phyloP scores from a whole-genome alignment of 2,888 invertebrate genomes.

The Drosophila infuscata region DNA sequence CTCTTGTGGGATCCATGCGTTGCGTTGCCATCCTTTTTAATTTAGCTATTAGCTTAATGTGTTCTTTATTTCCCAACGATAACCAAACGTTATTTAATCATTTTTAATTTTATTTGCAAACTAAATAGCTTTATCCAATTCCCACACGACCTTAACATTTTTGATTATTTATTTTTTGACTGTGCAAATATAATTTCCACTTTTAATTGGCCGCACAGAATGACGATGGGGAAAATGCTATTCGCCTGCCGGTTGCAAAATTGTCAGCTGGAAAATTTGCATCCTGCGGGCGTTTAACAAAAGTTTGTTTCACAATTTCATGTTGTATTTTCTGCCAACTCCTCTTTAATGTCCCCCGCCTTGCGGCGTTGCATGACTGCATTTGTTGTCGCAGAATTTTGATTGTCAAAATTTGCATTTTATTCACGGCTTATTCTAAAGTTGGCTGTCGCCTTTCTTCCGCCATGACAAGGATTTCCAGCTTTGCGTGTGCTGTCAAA shows the following conservation, averaged over 20 bases:
- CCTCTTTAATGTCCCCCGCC: neutral
- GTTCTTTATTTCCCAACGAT: no score
- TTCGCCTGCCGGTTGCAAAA: conserved; percentile 37
- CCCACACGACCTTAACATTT: neutral
- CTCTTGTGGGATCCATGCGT: no score
- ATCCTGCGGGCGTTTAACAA: conserved; percentile 48
- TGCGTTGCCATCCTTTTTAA: neutral
- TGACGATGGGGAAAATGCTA: neutral
- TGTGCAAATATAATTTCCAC: conserved; percentile 58
- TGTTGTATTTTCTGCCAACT: conserved; percentile 31
- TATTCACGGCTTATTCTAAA: conserved; percentile 55
- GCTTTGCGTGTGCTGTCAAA: conserved; percentile 25
- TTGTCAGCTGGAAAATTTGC: conserved; percentile 37
- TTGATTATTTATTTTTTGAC: conserved; percentile 6
- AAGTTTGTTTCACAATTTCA: conserved; percentile 57
- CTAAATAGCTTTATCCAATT: neutral
- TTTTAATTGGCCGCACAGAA: conserved; percentile 59
- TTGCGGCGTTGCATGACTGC: conserved; percentile 29
- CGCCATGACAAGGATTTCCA: conserved; percentile 2
- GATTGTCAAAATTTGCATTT: conserved; percentile 60
- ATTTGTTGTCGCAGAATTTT: conserved; percentile 57
- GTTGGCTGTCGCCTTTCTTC: conserved; percentile 10
- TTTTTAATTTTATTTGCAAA: neutral
- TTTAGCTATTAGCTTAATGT: neutral
- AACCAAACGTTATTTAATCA: neutral